Base-by-base conservation (phyloP, 1,140 invertebrate species). In the Drosophila sulfurigaster region DNA sequence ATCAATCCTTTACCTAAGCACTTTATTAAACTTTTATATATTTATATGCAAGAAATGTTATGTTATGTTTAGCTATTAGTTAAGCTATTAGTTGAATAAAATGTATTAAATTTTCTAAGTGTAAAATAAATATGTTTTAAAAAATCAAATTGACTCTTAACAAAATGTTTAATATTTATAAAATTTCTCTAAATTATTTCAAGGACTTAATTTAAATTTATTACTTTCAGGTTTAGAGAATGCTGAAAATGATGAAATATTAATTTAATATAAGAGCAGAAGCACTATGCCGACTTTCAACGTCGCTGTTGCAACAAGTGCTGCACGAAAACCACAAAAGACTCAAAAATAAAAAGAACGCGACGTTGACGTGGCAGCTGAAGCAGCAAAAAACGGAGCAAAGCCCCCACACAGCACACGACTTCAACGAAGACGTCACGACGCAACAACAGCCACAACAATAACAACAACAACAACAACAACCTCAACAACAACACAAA, bases 371-470 rank as follows among this genome's bases (percentile, higher is more conserved):
- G 35, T 49, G 66, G 76, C 68, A 69, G 54, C 48, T 49, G 64
- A 48, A 52, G 74, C 65, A 78, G 16, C 54, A 59, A 48, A 25
- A 43, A 80, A 54, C 58, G 45, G 62, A 77, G 32, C 15, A 66
- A 25, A 77, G 73, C 80, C 83, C 82, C 83, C 82, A 88, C 83
- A 82, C 83, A 87, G 78, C 83, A 88, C 83, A 87, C 85, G 85
- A 87, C 32, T 52, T 20, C 68, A 60, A 35, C 74, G 56, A 62
- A 72, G 74, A 60, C 77, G 70, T 81, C 81, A 85, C 81, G 78
- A 85, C 64, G 66, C 54, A 49, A 10, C 38, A 65, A 32, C 35
- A 57, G 16, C 41, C 28, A 13, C 54, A 38, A 32, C 20, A 52
- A 48, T 35, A 60, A 6, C 30, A 62, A 5, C 51, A 41, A n/a